phyloP scores from a whole-genome alignment of 2,113 vertebrate genomes.

The Meriones unguiculatus region DNA sequence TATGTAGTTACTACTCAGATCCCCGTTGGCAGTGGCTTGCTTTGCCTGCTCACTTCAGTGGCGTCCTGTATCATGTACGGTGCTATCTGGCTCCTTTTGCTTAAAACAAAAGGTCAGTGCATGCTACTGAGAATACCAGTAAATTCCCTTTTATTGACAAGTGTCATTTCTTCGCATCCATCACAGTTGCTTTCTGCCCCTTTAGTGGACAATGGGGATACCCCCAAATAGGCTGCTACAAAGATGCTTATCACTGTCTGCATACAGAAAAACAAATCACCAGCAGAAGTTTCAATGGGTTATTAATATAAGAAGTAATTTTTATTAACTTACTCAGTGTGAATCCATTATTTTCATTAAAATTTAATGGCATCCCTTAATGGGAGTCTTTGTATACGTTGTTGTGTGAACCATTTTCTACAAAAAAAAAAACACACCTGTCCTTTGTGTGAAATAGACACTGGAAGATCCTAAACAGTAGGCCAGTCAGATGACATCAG shows the following conservation, averaged over 20 bases:
- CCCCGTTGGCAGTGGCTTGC: too few species aligned
- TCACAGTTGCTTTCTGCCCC: neutral
- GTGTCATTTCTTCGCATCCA: neutral
- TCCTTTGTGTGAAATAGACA: neutral
- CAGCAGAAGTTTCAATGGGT: neutral
- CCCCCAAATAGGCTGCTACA: neutral
- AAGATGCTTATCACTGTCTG: neutral
- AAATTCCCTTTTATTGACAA: neutral
- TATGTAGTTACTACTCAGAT: neutral
- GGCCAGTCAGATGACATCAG: neutral
- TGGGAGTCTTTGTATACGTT: neutral
- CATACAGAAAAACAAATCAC: neutral
- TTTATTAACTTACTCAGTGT: neutral
- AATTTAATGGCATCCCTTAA: neutral
- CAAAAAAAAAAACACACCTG: neutral
- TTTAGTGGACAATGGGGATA: neutral
- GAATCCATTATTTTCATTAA: conserved; percentile 14
- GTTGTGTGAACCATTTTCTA: conserved; percentile 6
- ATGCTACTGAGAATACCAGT: neutral
- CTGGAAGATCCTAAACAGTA: conserved; percentile 23
- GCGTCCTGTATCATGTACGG: too few species aligned
- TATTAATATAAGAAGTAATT: neutral
- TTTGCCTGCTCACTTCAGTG: neutral
- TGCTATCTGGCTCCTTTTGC: neutral
- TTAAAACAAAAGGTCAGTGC: neutral